Evolutionary conservation across 2,797 vertebrate genomes (phyloP).

Genomic region (Cuniculus paca): DNA sequence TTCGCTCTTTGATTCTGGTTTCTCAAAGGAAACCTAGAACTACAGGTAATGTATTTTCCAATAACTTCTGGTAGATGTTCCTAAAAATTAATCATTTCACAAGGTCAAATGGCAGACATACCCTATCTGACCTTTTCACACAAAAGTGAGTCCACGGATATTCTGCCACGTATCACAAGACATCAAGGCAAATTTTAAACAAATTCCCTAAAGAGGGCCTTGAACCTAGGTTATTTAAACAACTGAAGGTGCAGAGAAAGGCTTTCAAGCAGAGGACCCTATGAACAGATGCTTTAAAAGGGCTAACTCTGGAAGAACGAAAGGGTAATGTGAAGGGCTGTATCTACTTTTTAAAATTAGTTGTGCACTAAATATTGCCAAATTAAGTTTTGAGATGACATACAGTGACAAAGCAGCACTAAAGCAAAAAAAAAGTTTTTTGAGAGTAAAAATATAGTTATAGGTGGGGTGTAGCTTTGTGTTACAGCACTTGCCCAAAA

Average conservation of each 20-base stretch:
- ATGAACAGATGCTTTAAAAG: not conserved
- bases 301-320: not conserved
- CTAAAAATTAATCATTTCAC: not conserved
- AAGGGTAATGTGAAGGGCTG: not conserved
- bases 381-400: not conserved
- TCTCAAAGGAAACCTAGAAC: not conserved
- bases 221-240: not conserved
- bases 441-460: not conserved
- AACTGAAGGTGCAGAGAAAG: not conserved
- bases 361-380: not conserved
- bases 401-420: not conserved
- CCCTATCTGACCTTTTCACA: not conserved
- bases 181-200: not conserved
- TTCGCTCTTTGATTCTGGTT: not conserved
- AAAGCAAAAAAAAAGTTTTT: not conserved
- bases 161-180: not conserved
- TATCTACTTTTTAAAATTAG: conserved; percentile 5
- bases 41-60: not conserved
- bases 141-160: not conserved
- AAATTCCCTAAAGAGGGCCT: not conserved
- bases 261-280: not conserved
- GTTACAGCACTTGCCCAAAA: not conserved
- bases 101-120: not conserved
- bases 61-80: not conserved
- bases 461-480: not conserved